These are phyloP conservation scores for Agriopis marginaria DNA, from an alignment of 2,888 invertebrate species.

Conservation along the genomic window DNA sequence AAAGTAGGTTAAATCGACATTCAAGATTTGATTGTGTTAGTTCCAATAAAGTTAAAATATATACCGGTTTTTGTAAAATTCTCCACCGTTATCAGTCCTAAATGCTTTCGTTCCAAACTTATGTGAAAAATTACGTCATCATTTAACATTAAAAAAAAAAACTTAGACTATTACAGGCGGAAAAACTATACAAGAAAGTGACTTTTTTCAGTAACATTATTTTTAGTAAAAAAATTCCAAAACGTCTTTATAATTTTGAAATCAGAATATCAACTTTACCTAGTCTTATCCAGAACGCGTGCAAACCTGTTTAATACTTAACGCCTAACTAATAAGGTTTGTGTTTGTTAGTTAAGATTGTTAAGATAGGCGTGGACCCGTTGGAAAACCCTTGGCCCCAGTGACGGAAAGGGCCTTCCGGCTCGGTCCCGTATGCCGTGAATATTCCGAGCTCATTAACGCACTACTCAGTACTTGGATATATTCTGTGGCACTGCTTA, in stretches of 20 bases:
- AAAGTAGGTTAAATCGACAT: too few species aligned
- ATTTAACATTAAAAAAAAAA: too few species aligned
- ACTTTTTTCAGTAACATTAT: too few species aligned
- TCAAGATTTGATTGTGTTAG: too few species aligned
- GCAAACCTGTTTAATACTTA: conserved; percentile 10
- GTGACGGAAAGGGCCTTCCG: conserved; percentile 74
- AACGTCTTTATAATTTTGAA: background rate
- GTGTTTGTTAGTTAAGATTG: conserved; percentile 5
- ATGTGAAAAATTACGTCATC: too few species aligned
- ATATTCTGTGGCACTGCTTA: conserved; percentile 17
- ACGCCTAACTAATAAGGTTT: background rate
- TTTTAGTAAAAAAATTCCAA: background rate
- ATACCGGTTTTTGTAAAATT: background rate
- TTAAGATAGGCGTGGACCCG: conserved; percentile 49
- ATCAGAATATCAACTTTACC: background rate
- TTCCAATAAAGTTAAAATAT: too few species aligned
- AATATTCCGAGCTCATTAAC: conserved; percentile 73
- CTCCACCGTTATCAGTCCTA: background rate
- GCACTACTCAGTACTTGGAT: conserved; percentile 33
- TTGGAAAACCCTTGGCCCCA: conserved; percentile 54
- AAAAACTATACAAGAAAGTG: too few species aligned
- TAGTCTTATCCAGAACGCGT: background rate
- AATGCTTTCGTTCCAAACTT: background rate
- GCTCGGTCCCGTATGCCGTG: conserved; percentile 60
- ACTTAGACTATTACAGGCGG: too few species aligned